Base-by-base conservation (phyloP, 2,888 invertebrate genomes). In the Cryptus viduatorius region DNA sequence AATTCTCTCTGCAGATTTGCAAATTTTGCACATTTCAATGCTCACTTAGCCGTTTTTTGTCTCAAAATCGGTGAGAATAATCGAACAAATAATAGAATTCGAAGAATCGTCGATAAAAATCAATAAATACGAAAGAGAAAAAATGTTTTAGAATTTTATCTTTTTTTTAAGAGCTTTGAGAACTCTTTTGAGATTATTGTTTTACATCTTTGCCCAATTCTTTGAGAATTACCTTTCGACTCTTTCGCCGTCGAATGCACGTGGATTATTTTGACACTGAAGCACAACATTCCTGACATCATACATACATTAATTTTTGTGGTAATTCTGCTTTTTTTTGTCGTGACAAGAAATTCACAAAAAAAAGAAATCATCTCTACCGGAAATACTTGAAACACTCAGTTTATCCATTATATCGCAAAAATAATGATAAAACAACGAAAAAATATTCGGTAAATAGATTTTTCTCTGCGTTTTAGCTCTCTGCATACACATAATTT, bases 31-130 rank as follows among this genome's bases (percentile, higher is more conserved):
- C 59, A 2, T 14, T 75, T 16, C 53, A 3, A 31, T 48, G 48
- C n/a, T 48, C 16, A 80, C 56, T 56, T 19, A 68, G 37, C n/a
- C 24, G 29, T 5, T 72, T 46, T 68, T 59, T 42, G 4, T 69
- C 50, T 42, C 29, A 29, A 24, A 37, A 59, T 72, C 64, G 37
- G 48, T 24, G 50, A 42, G 29, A 37, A 53, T 53, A 59, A 65
- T 71, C 56, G 71, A 71, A 82, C 65, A 79, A 79, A 77, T 19
- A 16, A 78, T 29, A 29, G 16, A 71, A 4, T 72, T 72, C 16
- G 61, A 12, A 37, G 42, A 50, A 31, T 73, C 14, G 29, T 14
- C 64, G 31, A 64, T 67, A 19, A 16, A 44, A 67, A 73, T 67
- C 16, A 56, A 61, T 67, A 73, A 59, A 59, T 61, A 24, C 14